A percentile compares a stretch with the other conserved stretches of the same genome.
phyloP scores from a whole-genome alignment of 1,140 invertebrate species.

The Batillaria attramentaria region DNA sequence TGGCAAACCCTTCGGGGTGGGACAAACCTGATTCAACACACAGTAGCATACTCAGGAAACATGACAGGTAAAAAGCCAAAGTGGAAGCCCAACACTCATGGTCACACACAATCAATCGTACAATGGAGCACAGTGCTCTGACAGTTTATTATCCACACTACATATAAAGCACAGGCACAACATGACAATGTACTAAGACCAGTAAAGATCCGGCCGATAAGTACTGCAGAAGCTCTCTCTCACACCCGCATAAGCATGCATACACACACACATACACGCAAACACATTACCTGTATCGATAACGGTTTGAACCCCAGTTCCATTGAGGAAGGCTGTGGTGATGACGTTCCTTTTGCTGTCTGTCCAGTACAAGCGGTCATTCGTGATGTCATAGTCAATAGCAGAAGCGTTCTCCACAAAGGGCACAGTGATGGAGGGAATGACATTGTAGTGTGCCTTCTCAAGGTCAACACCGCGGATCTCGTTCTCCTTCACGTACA shows the following conservation, averaged over 20 bases:
- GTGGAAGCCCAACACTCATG: too few relatives aligned
- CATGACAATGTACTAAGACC: too few relatives aligned
- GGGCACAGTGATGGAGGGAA: slow-evolving; percentile 81
- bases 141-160: too few relatives aligned
- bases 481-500: slow-evolving; percentile 83
- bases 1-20: slow-evolving; percentile 74
- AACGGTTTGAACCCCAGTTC: slow-evolving; percentile 79
- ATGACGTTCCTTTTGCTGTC: slow-evolving; percentile 84
- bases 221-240: too few relatives aligned
- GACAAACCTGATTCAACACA: slow-evolving; percentile 50
- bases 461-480: slow-evolving; percentile 87
- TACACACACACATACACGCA: neutral
- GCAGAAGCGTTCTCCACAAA: slow-evolving; percentile 77
- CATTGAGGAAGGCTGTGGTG: slow-evolving; percentile 79
- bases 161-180: too few relatives aligned
- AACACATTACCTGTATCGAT: slow-evolving; percentile 79
- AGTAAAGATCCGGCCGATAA: too few relatives aligned
- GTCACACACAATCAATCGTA: too few relatives aligned
- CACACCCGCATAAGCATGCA: too few relatives aligned
- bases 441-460: slow-evolving; percentile 82
- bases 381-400: slow-evolving; percentile 79
- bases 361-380: slow-evolving; percentile 84
- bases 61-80: too few relatives aligned
- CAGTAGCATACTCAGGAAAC: neutral
- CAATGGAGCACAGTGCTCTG: too few relatives aligned